Evolutionary conservation across 2,888 invertebrate species (phyloP).

Genomic region (Zygothrica quintamaculata): DNA sequence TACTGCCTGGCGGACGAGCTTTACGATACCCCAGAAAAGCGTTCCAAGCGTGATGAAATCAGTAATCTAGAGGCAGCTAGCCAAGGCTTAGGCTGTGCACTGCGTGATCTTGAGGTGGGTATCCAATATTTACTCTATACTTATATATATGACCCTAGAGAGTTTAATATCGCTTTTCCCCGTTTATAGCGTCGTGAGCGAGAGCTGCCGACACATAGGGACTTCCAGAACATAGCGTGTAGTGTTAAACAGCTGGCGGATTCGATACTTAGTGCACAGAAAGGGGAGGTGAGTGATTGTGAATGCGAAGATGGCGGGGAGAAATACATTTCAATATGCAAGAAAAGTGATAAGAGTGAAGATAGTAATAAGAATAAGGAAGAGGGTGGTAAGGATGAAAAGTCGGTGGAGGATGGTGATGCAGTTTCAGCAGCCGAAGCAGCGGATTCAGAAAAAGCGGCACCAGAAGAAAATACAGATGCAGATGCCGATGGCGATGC

Average conservation of each 20-base stretch:
- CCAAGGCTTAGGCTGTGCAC: constrained; percentile 75
- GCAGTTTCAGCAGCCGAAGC: constrained; percentile 2
- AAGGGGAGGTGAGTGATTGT: constrained; percentile 59
- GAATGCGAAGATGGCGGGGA: constrained; percentile 17
- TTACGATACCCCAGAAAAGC: constrained; percentile 78
- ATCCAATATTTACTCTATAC: neutral
- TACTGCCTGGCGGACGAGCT: constrained; percentile 82
- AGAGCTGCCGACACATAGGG: constrained; percentile 79
- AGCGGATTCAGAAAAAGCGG: neutral
- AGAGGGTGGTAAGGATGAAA: neutral
- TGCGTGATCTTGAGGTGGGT: constrained; percentile 76
- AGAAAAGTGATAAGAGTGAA: neutral
- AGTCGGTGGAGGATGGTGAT: neutral
- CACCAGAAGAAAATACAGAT: neutral
- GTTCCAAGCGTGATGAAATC: constrained; percentile 70
- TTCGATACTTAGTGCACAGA: constrained; percentile 67
- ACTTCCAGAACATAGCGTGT: constrained; percentile 80
- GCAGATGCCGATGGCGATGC: neutral
- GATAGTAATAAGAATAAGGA: neutral
- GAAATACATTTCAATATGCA: neutral
- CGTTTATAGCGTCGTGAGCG: constrained; percentile 68
- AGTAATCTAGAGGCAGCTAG: constrained; percentile 72
- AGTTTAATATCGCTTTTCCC: neutral
- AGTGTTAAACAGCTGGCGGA: constrained; percentile 83
- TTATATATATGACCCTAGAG: too few species aligned